Percentiles rank a stretch among this genome's conserved stretches.
These are phyloP conservation scores for Drosophila serrata DNA, from an alignment of 1,140 invertebrate genomes.

Conservation along the genomic window DNA sequence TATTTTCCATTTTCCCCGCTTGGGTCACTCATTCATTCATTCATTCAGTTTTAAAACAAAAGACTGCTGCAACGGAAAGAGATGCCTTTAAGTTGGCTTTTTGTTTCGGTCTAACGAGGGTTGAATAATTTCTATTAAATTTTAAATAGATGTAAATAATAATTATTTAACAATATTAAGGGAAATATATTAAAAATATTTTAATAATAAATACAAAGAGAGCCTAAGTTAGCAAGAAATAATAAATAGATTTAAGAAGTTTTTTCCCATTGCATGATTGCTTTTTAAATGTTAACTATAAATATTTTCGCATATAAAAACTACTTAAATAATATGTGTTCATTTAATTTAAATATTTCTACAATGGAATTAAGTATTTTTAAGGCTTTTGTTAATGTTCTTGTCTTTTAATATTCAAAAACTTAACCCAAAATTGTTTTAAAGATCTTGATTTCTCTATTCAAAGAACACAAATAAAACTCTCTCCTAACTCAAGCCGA, in stretches of 20 bases:
- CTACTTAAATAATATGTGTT: background rate
- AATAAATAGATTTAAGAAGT: background rate
- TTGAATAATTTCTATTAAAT: background rate
- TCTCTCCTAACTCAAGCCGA: background rate
- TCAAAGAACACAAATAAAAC: background rate
- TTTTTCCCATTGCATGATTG: background rate
- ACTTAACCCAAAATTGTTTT: background rate
- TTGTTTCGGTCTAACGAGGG: conserved; percentile 3
- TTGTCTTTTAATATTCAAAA: background rate
- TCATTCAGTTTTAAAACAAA: conserved; percentile 65
- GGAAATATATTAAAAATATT: background rate
- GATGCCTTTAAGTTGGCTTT: conserved; percentile 25
- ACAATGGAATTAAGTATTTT: background rate
- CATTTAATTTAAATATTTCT: too few relatives aligned
- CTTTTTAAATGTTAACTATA: background rate
- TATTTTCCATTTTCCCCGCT: conserved; percentile 11
- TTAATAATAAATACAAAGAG: background rate
- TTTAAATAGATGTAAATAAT: background rate
- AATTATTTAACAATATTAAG: background rate
- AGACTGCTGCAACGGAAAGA: conserved; percentile 27
- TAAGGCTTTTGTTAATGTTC: too few relatives aligned
- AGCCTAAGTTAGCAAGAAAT: background rate
- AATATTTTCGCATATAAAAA: background rate
- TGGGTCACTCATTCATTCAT: conserved; percentile 43
- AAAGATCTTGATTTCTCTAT: background rate